A percentile compares a stretch with the other conserved stretches of the same genome.
These are phyloP conservation scores for Caenorhabditis sinica DNA, from an alignment of 2,888 invertebrate genomes.

Conservation along the genomic window DNA sequence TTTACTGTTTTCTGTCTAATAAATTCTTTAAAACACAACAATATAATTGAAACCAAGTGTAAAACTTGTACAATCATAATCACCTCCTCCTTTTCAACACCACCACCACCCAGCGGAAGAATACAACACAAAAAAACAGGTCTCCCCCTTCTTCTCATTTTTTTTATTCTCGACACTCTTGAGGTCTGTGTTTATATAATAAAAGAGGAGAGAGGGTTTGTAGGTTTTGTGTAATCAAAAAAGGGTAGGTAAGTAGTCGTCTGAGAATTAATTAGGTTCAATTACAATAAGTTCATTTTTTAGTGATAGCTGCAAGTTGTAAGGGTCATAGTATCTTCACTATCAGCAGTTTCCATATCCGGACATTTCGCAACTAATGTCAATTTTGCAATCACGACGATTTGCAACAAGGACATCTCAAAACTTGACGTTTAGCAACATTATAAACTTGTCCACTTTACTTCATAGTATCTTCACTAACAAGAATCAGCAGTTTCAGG, in stretches of 20 bases:
- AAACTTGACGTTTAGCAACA: too few species aligned
- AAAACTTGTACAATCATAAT: slow-evolving; percentile 11
- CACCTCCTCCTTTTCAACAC: background rate
- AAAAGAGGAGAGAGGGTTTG: background rate
- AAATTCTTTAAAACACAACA: background rate
- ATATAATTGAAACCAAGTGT: slow-evolving; percentile 4
- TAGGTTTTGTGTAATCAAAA: background rate
- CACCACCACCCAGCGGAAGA: background rate
- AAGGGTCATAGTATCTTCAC: background rate
- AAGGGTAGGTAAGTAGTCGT: background rate
- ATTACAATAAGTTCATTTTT: background rate
- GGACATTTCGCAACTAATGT: too few species aligned
- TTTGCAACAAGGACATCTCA: too few species aligned
- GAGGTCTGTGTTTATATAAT: slow-evolving; percentile 2
- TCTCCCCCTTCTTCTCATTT: too few species aligned
- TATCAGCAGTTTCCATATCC: too few species aligned
- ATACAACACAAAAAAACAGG: slow-evolving; percentile 6
- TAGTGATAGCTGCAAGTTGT: too few species aligned
- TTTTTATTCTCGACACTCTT: slow-evolving; percentile 4
- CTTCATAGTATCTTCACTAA: too few species aligned
- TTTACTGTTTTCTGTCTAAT: background rate
- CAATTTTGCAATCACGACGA: too few species aligned
- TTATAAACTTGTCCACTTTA: too few species aligned
- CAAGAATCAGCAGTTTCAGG: too few species aligned
- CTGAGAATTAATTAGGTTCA: background rate